These are phyloP conservation scores for Eledona agricola DNA, from an alignment of 2,888 invertebrate species.

Conservation along the genomic window DNA sequence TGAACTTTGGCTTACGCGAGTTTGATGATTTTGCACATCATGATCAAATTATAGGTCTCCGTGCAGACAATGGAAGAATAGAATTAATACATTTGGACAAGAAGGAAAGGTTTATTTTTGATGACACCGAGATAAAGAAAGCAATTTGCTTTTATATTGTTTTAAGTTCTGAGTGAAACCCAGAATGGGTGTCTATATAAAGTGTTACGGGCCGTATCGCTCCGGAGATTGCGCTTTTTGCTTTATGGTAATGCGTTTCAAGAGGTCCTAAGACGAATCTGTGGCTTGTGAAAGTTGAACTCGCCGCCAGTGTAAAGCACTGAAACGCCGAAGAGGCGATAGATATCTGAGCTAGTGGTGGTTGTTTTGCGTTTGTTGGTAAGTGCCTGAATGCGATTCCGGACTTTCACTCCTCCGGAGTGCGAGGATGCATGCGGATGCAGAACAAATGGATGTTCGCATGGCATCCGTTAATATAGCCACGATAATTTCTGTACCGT, in stretches of 20 bases:
- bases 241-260: slow-evolving; percentile 4
- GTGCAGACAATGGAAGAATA: too few relatives aligned
- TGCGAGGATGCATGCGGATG: slow-evolving; percentile 2
- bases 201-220: slow-evolving; percentile 2
- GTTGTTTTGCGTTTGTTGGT: too few relatives aligned
- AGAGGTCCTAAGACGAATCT: slow-evolving; percentile 9
- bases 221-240: slow-evolving; percentile 8
- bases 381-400: too few relatives aligned
- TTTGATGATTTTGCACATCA: too few relatives aligned
- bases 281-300: too few relatives aligned
- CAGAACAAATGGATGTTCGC: slow-evolving; percentile 11
- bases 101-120: slow-evolving; percentile 4
- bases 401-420: slow-evolving; percentile 13
- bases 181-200: slow-evolving; percentile 10
- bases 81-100: not conserved
- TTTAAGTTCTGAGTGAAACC: slow-evolving; percentile 16
- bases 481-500: slow-evolving; percentile 14
- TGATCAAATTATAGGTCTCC: too few relatives aligned
- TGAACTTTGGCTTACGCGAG: too few relatives aligned
- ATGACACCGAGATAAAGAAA: slow-evolving; percentile 15
- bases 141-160: slow-evolving; percentile 20
- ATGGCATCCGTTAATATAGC: slow-evolving; percentile 14
- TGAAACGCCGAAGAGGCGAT: too few relatives aligned
- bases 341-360: too few relatives aligned
- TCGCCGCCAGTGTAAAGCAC: too few relatives aligned